Base-by-base conservation (phyloP, 1,140 invertebrate species). In the Parasteatoda tepidariorum region DNA sequence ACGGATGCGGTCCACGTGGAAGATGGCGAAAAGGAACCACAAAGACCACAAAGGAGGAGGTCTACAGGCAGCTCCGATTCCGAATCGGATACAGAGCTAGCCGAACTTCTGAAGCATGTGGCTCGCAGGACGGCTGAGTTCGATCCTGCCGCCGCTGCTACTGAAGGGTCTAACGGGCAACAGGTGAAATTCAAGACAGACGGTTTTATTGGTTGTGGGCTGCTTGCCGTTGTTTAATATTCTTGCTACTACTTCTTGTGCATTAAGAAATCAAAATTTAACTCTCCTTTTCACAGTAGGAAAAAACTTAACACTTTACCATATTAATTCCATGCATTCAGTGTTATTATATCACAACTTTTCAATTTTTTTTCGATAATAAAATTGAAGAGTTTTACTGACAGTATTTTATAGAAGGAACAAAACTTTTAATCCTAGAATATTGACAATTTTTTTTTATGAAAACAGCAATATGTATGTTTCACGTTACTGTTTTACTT, bases 31-130 rank as follows among this genome's bases (percentile, higher is more conserved):
- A 55, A 28, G 22, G 67, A 66, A 18, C 30, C 33, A 26, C 81
- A 34, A 2, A 68, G 57, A 6, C 81, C 59, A 2, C 75, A 57
- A 15, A 73, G 84, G 33, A 71, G 66, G 41, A 66, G 71, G 15
- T 83, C 79, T 9, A 75, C 76, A 2, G 61, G 70, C 38, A 85
- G 79, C 64, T 86, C 86, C n/a, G 85, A 87, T 68, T 85, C 86
- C 22, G 86, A 87, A 55, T 87, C 86, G 13, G 86, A 87, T 48
- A 86, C 86, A 0, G 86, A 87, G 70, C 68, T 87, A 7, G 85
- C 85, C 11, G 86, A 85, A 62, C 74, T 87, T 54, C 84, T 86
- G 38, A 79, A 85, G 48, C 86, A 85, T 38, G 86, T 87, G 41
- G 75, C 85, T 59, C 75, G 86, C 68, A 84, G 84, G 62, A 74